Percentiles rank a stretch among this genome's conserved stretches.
These are phyloP conservation scores for Ammodytes dubius DNA, from an alignment of 2,113 vertebrate genomes.

Conservation along the genomic window DNA sequence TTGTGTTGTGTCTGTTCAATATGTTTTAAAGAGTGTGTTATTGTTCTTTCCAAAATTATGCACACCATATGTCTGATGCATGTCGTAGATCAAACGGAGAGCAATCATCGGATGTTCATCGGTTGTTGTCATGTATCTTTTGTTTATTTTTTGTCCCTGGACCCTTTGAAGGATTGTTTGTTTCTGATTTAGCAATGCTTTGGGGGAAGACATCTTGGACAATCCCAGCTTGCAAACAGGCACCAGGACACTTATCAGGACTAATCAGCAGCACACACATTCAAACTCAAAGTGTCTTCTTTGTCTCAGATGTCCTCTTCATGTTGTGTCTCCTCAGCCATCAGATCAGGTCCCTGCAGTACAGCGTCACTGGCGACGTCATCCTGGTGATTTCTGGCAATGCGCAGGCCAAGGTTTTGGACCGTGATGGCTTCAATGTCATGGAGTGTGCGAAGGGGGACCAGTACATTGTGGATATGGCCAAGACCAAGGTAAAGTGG, in stretches of 20 bases:
- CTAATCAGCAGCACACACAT: neutral
- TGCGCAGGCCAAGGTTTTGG: slow-evolving; percentile 96
- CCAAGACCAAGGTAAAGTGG: slow-evolving; percentile 92
- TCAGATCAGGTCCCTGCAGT: slow-evolving; percentile 95
- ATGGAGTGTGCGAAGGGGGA: slow-evolving; percentile 98
- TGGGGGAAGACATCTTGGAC: slow-evolving; percentile 22
- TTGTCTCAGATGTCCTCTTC: neutral
- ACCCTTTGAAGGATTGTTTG: slow-evolving; percentile 21
- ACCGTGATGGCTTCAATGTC: slow-evolving; percentile 97
- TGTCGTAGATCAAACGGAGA: slow-evolving; percentile 17
- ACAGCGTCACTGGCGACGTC: slow-evolving; percentile 95
- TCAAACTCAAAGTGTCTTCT: neutral
- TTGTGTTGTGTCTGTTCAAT: neutral
- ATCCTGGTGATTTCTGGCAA: slow-evolving; percentile 96
- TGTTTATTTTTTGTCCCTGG: slow-evolving; percentile 21
- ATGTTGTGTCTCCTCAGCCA: slow-evolving; percentile 85
- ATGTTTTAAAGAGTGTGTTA: neutral
- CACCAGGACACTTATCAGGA: slow-evolving; percentile 2
- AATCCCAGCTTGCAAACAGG: slow-evolving; percentile 28
- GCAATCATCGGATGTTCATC: slow-evolving; percentile 39
- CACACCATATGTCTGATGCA: slow-evolving; percentile 1
- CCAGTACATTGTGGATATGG: slow-evolving; percentile 99
- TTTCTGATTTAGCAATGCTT: slow-evolving; percentile 39
- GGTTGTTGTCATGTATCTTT: slow-evolving; percentile 43
- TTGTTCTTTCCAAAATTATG: neutral